These are phyloP conservation scores for Rana temporaria DNA, from an alignment of 2,113 vertebrate species.

Conservation along the genomic window DNA sequence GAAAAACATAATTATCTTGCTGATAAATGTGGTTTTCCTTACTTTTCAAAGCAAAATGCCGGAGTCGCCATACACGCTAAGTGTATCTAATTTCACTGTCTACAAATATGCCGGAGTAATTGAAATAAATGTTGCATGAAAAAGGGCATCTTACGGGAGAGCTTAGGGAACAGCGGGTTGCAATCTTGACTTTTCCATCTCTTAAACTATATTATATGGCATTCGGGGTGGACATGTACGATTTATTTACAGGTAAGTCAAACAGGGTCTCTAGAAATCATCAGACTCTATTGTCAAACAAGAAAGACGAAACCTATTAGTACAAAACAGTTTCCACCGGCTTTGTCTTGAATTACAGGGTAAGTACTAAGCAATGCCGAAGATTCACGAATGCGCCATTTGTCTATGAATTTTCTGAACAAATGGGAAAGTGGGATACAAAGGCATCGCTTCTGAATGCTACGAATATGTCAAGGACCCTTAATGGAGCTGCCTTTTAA, in stretches of 20 bases:
- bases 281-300: conserved; percentile 63
- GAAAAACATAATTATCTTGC: not conserved
- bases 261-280: conserved; percentile 69
- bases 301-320: conserved; percentile 63
- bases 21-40: not conserved
- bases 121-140: conserved; percentile 44
- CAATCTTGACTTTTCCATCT: conserved; percentile 65
- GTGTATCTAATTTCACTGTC: no score
- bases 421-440: conserved; percentile 61
- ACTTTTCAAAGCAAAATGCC: not conserved
- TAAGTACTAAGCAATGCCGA: conserved; percentile 63
- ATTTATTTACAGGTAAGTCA: conserved; percentile 69
- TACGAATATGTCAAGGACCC: conserved; percentile 74
- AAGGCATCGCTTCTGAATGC: conserved; percentile 61
- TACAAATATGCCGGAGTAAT: not conserved
- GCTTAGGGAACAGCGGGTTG: conserved; percentile 59
- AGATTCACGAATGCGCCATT: conserved; percentile 65
- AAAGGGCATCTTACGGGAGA: conserved; percentile 61
- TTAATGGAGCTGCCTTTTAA: conserved; percentile 68
- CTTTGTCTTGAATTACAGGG: conserved; percentile 69
- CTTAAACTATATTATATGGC: conserved; percentile 64
- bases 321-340: conserved; percentile 64
- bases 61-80: not conserved
- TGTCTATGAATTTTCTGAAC: conserved; percentile 69
- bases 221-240: conserved; percentile 69